A percentile compares a stretch with the other conserved stretches of the same genome.
Evolutionary conservation across 2,113 vertebrate genomes (phyloP).

Genomic region (Neomonachus schauinslandi): DNA sequence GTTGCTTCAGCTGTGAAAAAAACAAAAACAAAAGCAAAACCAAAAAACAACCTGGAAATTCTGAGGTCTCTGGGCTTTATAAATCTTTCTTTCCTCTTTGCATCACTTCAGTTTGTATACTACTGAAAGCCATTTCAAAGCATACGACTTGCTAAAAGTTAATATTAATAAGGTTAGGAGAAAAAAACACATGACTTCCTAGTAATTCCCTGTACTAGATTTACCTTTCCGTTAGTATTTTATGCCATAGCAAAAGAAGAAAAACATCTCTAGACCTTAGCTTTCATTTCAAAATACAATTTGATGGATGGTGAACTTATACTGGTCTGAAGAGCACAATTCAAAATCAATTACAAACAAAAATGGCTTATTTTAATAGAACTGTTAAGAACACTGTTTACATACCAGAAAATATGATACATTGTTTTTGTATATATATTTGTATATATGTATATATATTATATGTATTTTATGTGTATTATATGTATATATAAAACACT

Average conservation of each 20-base stretch:
- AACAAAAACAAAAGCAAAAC: too few species aligned
- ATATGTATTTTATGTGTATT: not conserved
- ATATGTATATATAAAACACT: not conserved
- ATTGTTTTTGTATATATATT: not conserved
- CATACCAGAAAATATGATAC: not conserved
- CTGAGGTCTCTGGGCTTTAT: not conserved
- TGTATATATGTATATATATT: not conserved
- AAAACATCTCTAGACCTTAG: slow-evolving; percentile 35
- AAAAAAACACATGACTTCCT: not conserved
- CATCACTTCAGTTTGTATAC: slow-evolving; percentile 42
- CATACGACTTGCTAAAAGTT: slow-evolving; percentile 58
- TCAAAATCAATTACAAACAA: slow-evolving; percentile 1
- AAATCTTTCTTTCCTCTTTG: not conserved
- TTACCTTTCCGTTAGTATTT: slow-evolving; percentile 38
- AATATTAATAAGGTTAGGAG: slow-evolving; percentile 21
- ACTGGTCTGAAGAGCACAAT: not conserved
- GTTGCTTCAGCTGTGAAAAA: slow-evolving; percentile 21
- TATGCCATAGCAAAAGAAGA: not conserved
- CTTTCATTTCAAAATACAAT: slow-evolving; percentile 27
- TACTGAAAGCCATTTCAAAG: slow-evolving; percentile 37
- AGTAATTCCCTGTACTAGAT: not conserved
- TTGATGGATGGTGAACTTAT: not conserved
- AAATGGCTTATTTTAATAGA: slow-evolving; percentile 8
- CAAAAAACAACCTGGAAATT: not conserved
- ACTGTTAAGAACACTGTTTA: slow-evolving; percentile 6